A percentile compares a stretch with the other conserved stretches of the same genome.
Evolutionary conservation across 2,113 vertebrate species (phyloP).

Genomic region (Zosterops lateralis): DNA sequence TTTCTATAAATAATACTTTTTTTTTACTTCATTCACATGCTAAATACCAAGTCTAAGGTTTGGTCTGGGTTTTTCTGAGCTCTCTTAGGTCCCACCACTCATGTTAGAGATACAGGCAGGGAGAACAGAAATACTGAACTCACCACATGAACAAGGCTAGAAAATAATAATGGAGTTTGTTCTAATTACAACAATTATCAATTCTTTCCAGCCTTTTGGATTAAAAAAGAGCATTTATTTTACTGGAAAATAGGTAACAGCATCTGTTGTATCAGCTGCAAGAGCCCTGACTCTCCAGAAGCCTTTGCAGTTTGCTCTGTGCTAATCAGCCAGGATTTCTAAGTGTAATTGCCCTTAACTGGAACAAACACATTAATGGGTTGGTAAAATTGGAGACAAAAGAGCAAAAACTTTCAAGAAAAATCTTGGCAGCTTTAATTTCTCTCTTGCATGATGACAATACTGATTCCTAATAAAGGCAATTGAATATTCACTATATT

Average conservation of each 20-base stretch:
- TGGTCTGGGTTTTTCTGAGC: background rate
- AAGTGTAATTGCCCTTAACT: background rate
- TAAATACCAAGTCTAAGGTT: background rate
- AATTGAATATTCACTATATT: background rate
- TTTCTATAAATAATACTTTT: background rate
- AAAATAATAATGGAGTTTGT: background rate
- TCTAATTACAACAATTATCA: background rate
- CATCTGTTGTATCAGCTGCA: background rate
- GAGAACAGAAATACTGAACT: background rate
- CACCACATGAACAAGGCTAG: background rate
- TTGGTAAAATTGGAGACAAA: slow-evolving; percentile 14
- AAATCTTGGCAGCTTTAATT: background rate
- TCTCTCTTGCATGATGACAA: background rate
- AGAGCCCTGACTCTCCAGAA: background rate
- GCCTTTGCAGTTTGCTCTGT: background rate
- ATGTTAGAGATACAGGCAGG: background rate
- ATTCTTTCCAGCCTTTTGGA: slow-evolving; percentile 1
- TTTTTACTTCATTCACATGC: background rate
- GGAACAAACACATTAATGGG: background rate
- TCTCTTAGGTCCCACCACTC: background rate
- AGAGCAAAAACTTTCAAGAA: slow-evolving; percentile 17
- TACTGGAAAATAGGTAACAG: background rate
- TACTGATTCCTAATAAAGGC: background rate
- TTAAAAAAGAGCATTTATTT: background rate
- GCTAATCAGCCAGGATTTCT: slow-evolving; percentile 1